phyloP scores from a whole-genome alignment of 2,113 vertebrate genomes.

The Eublepharis macularius region DNA sequence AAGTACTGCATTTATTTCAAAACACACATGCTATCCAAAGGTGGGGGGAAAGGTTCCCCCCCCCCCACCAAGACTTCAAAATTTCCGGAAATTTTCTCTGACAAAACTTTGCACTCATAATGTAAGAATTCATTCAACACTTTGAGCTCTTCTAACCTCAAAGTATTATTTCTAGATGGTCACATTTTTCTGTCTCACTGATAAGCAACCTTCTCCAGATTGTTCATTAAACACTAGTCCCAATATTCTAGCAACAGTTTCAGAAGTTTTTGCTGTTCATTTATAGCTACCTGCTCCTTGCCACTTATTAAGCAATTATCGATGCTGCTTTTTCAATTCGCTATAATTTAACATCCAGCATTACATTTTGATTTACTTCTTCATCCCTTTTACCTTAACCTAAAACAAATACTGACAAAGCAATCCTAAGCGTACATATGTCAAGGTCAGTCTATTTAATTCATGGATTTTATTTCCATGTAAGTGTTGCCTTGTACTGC shows the following conservation, averaged over 20 bases:
- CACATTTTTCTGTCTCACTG: not conserved
- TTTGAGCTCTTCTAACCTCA: not conserved
- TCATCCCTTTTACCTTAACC: not conserved
- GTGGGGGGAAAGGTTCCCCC: too few species aligned
- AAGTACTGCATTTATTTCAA: too few species aligned
- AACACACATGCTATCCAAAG: too few species aligned
- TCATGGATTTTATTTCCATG: too few species aligned
- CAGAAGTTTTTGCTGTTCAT: not conserved
- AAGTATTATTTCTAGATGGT: not conserved
- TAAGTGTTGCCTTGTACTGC: not conserved
- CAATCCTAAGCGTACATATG: too few species aligned
- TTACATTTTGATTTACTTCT: conserved; percentile 5
- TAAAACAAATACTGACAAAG: too few species aligned
- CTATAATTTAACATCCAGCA: not conserved
- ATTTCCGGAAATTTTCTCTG: not conserved
- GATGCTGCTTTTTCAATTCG: not conserved
- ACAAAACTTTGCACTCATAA: not conserved
- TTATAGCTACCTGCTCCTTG: not conserved
- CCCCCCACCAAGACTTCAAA: too few species aligned
- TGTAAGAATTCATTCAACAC: too few species aligned
- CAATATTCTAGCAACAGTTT: not conserved
- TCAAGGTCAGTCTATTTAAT: too few species aligned
- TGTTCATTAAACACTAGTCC: not conserved
- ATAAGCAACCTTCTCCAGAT: not conserved
- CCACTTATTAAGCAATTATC: not conserved